phyloP scores from a whole-genome alignment of 2,888 invertebrate genomes.

The Itoplectis maculator region DNA sequence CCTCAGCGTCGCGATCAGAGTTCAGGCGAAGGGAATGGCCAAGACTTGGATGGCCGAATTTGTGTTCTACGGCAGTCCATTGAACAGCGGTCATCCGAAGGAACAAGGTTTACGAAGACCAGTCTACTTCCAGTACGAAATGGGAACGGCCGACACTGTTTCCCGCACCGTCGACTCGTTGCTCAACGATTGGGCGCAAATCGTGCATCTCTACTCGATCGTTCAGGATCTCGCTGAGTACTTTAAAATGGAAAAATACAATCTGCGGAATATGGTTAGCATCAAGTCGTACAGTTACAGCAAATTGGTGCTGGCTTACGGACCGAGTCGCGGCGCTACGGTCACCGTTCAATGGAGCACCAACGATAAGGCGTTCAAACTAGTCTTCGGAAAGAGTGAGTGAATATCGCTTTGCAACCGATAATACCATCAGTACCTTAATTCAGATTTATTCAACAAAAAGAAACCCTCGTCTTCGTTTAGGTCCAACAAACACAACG shows the following conservation, averaged over 20 bases:
- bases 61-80: conserved; percentile 93
- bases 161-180: conserved; percentile 93
- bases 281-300: conserved; percentile 97
- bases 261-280: conserved; percentile 89
- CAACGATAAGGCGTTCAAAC: conserved; percentile 90
- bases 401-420: conserved; percentile 20
- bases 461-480: not conserved
- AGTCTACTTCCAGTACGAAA: conserved; percentile 95
- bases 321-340: conserved; percentile 93
- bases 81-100: conserved; percentile 92
- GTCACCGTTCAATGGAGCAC: conserved; percentile 94
- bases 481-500: conserved; percentile 91
- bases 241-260: conserved; percentile 90
- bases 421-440: too few species aligned
- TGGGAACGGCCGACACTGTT: conserved; percentile 92
- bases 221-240: conserved; percentile 94
- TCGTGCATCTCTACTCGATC: conserved; percentile 94
- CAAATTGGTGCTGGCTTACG: conserved; percentile 95
- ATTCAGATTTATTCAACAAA: not conserved
- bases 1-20: conserved; percentile 93
- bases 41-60: conserved; percentile 96
- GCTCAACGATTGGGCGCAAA: conserved; percentile 96
- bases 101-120: conserved; percentile 95
- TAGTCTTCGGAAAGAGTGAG: conserved; percentile 86
- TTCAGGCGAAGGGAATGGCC: conserved; percentile 92